Evolutionary conservation across 2,113 vertebrate genomes (phyloP), one percentile per base, ranked within the genome.

Genomic region (Campylomormyrus numenius): DNA sequence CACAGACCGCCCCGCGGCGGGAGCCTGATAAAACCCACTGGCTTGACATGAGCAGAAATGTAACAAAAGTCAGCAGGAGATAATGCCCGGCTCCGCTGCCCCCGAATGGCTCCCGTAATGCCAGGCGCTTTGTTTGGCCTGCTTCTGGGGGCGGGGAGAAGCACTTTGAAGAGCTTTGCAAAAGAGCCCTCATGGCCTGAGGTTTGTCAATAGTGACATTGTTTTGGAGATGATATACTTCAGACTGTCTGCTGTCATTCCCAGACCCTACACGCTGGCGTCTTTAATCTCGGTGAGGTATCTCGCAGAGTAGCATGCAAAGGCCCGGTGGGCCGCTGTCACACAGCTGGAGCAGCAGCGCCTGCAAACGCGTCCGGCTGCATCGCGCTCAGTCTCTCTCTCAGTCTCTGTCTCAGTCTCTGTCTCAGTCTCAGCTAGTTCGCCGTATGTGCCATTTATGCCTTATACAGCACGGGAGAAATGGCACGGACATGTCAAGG

Each of bases 261-360:
- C 27, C 70, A 80, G 70, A 62, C 31, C 48, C 50, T 56, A 35
- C 86, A 84, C 88, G 70, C 46, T 88, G 90, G 90, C 62, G 27
- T 66, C 62, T 88, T 88, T 88, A 66, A 90, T 90, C 90, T 88
- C n/a, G n/a, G 8, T 46, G 35, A 84, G 21, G 86, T 58, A 90
- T 90, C 89, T 90, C 45, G 0, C 39, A 17, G 27, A 74, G 42
- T 74, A 77, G 89, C 85, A 90, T 90, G 85, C 89, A 87, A 88
- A 17, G 31, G 3, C 35, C 46, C 27, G 2, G 21, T 45, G 46
- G 77, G 19, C 85, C n/a, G 13, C 13, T 85, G 35, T 45, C 52
- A 15, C 10, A 53, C 11, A 62, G 80, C 87, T 42, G 27, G 52
- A 88, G 50, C 19, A 5, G 6, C 48, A 87, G 35, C 0, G 21